Base-by-base conservation (phyloP, 30 jellyfish, hydroid and myxozoan species). In the Cassiopea andromeda region DNA sequence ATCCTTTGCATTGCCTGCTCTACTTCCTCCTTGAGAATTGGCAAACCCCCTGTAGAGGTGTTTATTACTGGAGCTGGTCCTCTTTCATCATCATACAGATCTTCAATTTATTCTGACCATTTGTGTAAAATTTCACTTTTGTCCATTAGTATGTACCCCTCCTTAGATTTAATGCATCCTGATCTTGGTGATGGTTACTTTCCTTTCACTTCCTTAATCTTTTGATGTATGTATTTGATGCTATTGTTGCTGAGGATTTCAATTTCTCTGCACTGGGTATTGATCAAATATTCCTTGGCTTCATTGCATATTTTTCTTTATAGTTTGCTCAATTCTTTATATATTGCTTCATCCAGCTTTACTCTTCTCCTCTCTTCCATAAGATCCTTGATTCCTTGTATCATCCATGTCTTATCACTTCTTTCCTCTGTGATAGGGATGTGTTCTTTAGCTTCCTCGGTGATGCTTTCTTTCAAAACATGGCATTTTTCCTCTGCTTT, bases 131-230 rank as follows among this genome's bases (percentile, higher is more conserved):
- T 80, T 1, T 48, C 58, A 0, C 67, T 82, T 38, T 79, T 57
- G 17, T 88, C 96, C 81, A 80, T 72, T 3, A 88, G 47, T 60
- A 78, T 43, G 38, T 3, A 57, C 1, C 91, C 96, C 46, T 80
- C 87, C 60, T 87, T 68, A 13, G 94, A n/a, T 49, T 43, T 69
- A 3, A 76, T 60, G 77, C 94, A 87, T n/a, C 94, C 94, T 38
- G 84, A 5, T 3, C 84, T 64, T 1, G 75, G 59, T 72, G 87
- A 70, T 4, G 61, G 13, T 80, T 79, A 78, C 16, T 8, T 2
- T 0, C 87, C 92, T 5, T 87, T 72, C 38, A 88, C 79, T 19
- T 80, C 87, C 50, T 79, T 88, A 72, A 88, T 80, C 60, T 78
- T 88, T 60, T 70, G 69, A 58, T 88, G 81, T 81, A 88, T 48